Percentiles rank a stretch among this genome's conserved stretches.
Evolutionary conservation across 1,140 invertebrate genomes (phyloP).

Genomic region (Zaprionus africanus): DNA sequence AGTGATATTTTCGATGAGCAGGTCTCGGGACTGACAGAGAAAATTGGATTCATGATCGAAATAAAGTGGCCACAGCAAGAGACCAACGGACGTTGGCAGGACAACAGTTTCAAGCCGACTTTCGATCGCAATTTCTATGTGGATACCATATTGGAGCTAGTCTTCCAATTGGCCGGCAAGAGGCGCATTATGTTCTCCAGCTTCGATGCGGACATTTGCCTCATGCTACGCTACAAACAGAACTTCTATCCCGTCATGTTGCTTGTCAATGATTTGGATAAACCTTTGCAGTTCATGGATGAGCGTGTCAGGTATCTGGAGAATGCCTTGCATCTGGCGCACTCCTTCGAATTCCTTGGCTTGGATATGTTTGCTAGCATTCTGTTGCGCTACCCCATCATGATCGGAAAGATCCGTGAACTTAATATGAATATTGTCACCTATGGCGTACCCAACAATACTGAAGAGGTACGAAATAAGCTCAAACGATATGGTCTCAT

Average conservation of each 20-base stretch:
- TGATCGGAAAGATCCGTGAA: slow-evolving; percentile 83
- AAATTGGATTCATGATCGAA: slow-evolving; percentile 96
- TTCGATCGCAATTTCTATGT: slow-evolving; percentile 94
- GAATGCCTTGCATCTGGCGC: slow-evolving; percentile 91
- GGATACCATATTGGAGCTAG: slow-evolving; percentile 90
- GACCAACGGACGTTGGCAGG: slow-evolving; percentile 91
- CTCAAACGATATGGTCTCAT: slow-evolving; percentile 36
- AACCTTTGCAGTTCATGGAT: slow-evolving; percentile 92
- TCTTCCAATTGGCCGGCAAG: slow-evolving; percentile 89
- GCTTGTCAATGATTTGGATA: slow-evolving; percentile 91
- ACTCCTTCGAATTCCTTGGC: slow-evolving; percentile 91
- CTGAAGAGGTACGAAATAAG: background rate
- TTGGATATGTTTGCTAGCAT: slow-evolving; percentile 95
- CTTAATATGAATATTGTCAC: slow-evolving; percentile 18
- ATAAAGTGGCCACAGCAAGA: slow-evolving; percentile 96
- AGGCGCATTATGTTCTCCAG: slow-evolving; percentile 95
- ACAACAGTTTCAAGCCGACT: slow-evolving; percentile 87
- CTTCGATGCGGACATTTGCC: slow-evolving; percentile 97
- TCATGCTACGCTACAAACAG: slow-evolving; percentile 95
- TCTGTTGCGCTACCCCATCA: slow-evolving; percentile 89
- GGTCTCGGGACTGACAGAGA: slow-evolving; percentile 87
- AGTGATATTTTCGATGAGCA: slow-evolving; percentile 88
- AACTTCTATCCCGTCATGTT: slow-evolving; percentile 96
- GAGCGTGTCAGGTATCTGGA: slow-evolving; percentile 90
- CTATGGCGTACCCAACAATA: slow-evolving; percentile 27